Percentiles rank a stretch among this genome's conserved stretches.
Conservation (phyloP, 2,797 vertebrate genomes). For the Botia kubotai region DNA sequence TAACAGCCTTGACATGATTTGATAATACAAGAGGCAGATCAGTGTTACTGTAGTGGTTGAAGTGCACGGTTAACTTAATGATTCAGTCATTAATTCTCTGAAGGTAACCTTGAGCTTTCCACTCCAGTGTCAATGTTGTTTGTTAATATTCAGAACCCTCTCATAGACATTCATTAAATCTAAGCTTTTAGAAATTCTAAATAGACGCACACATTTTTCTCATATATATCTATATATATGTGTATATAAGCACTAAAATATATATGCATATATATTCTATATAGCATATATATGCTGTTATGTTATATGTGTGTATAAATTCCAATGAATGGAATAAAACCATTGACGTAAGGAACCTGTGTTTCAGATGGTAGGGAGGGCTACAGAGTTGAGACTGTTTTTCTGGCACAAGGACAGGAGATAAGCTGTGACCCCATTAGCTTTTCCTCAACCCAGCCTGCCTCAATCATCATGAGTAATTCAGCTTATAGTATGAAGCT, state of each 20-base stretch:
- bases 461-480: slow-evolving; percentile 50
- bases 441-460: slow-evolving; percentile 54
- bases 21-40: slow-evolving; percentile 43
- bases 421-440: slow-evolving; percentile 69
- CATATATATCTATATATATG: neutral
- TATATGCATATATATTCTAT: too few species aligned
- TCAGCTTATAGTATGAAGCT: slow-evolving; percentile 49
- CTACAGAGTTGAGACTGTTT: slow-evolving; percentile 18
- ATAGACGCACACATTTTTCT: neutral
- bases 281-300: too few species aligned
- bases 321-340: too few species aligned
- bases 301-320: too few species aligned
- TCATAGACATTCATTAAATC: neutral
- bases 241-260: too few species aligned
- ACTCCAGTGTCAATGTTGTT: slow-evolving; percentile 12
- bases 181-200: neutral
- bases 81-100: slow-evolving; percentile 15
- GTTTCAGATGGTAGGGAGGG: neutral
- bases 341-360: neutral
- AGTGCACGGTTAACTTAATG: slow-evolving; percentile 17
- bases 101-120: slow-evolving; percentile 29
- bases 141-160: slow-evolving; percentile 3
- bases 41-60: neutral
- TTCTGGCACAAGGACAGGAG: slow-evolving; percentile 33
- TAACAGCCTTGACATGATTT: neutral